A percentile compares a stretch with the other conserved stretches of the same genome.
Evolutionary conservation across 2,888 invertebrate species (phyloP).

Genomic region (Bombylius major): DNA sequence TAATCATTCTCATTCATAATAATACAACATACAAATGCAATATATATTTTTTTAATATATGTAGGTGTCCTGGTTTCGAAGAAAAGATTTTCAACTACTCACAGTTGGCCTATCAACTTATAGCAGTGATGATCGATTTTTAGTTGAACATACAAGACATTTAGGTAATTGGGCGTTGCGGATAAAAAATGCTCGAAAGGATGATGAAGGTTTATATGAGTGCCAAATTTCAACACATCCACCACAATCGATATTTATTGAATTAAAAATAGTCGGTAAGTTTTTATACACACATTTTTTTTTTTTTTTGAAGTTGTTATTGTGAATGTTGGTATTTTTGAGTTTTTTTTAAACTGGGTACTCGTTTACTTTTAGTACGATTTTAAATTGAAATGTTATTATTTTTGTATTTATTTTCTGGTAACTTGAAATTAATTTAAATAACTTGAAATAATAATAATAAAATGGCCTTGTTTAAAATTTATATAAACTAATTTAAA

Average conservation of each 20-base stretch:
- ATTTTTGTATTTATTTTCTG: too few relatives aligned
- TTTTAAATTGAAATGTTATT: too few relatives aligned
- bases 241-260: constrained; percentile 42
- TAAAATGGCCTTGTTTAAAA: too few relatives aligned
- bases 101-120: constrained; percentile 45
- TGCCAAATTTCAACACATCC: constrained; percentile 48
- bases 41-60: not conserved
- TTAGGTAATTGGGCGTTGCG: constrained; percentile 37
- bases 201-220: constrained; percentile 34
- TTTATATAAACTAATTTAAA: too few relatives aligned
- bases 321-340: too few relatives aligned
- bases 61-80: constrained; percentile 44
- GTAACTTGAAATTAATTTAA: too few relatives aligned
- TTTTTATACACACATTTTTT: constrained; percentile 1
- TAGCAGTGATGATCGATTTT: constrained; percentile 43
- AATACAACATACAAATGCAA: too few relatives aligned
- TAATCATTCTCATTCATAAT: too few relatives aligned
- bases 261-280: constrained; percentile 44
- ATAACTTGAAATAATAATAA: too few relatives aligned
- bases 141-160: constrained; percentile 41
- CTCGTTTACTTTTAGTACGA: too few relatives aligned
- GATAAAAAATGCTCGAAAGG: constrained; percentile 15
- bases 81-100: constrained; percentile 44
- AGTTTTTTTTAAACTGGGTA: too few relatives aligned
- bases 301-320: too few relatives aligned